These are phyloP conservation scores for Ichneumoninae sp. DNA, from an alignment of 2,888 invertebrate genomes.

Conservation along the genomic window DNA sequence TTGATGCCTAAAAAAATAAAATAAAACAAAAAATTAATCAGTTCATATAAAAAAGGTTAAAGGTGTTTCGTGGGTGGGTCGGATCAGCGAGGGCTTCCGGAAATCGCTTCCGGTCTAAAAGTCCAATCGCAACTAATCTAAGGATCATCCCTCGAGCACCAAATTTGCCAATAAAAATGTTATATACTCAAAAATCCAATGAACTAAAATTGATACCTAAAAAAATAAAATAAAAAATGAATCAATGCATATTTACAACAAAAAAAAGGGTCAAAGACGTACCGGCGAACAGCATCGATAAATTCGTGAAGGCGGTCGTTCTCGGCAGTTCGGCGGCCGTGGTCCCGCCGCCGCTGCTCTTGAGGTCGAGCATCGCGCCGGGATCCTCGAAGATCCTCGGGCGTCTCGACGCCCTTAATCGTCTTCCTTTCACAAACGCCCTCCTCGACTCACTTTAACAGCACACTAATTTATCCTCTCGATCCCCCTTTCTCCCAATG, in stretches of 20 bases:
- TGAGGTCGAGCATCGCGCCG: constrained; percentile 93
- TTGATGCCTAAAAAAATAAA: no score
- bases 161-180: background rate
- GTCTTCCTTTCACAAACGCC: constrained; percentile 10
- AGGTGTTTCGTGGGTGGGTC: background rate
- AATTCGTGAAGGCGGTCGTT: constrained; percentile 96
- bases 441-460: constrained; percentile 38
- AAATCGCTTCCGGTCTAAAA: background rate
- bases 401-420: constrained; percentile 14
- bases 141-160: no score
- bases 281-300: constrained; percentile 98
- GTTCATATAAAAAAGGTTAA: no score
- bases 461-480: constrained; percentile 37
- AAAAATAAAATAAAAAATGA: background rate
- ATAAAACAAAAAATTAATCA: no score
- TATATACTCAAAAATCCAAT: background rate
- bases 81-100: background rate
- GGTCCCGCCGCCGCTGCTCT: constrained; percentile 95
- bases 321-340: constrained; percentile 96
- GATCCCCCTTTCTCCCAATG: background rate
- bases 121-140: background rate
- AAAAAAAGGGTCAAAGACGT: constrained; percentile 83
- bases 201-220: background rate
- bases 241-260: constrained; percentile 19
- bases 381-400: constrained; percentile 45